Base-by-base conservation (phyloP, 2,797 vertebrate genomes). In the Acrossocheilus fasciatus region DNA sequence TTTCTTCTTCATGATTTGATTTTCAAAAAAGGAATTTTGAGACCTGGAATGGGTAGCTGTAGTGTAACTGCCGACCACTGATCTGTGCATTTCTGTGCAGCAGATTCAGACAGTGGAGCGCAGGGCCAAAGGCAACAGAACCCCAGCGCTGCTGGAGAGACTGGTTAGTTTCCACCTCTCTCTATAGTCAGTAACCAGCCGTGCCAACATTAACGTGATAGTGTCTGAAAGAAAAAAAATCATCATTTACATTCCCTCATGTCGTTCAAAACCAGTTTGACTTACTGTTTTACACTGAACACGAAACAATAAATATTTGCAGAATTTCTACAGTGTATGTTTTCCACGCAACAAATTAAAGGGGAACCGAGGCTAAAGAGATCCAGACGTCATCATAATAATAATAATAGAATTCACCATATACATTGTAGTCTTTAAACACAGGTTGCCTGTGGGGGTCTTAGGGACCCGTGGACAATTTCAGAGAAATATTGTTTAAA, bases 61-160 rank as follows among this genome's bases (percentile, higher is more conserved):
- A 88, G 88, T 84, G 41, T 81, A 72, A 69, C 59, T 54, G 73
- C 66, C 83, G 70, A 59, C 66, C 66, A 84, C 86, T 89, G 87
- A 87, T 87, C 14, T 90, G 50, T 91, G 68, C 88, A 75, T 84
- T 82, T 90, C 43, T 89, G 34, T 91, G 73, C 91, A 93, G 74
- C 90, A 95, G 95, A 94, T 26, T 90, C 94, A 77, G 92, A 93
- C 82, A 88, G 73, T 83, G 95, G 92, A 86, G 87, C 91, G 82
- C 91, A 92, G 77, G 91, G 92, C 70, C 90, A 91, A 57, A 94
- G 92, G 81, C 95, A 92, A 83, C 95, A 93, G 85, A 94, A 93
- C 81, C 92, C 93, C 47, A 85, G 88, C 36, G 88, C 89, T 74
- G 52, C 90, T 10, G 95, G 93, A 91, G 94, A 95, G 84, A 91